A percentile compares a stretch with the other conserved stretches of the same genome.
Evolutionary conservation across 2,113 vertebrate genomes (phyloP).

Genomic region (Zootoca vivipara): DNA sequence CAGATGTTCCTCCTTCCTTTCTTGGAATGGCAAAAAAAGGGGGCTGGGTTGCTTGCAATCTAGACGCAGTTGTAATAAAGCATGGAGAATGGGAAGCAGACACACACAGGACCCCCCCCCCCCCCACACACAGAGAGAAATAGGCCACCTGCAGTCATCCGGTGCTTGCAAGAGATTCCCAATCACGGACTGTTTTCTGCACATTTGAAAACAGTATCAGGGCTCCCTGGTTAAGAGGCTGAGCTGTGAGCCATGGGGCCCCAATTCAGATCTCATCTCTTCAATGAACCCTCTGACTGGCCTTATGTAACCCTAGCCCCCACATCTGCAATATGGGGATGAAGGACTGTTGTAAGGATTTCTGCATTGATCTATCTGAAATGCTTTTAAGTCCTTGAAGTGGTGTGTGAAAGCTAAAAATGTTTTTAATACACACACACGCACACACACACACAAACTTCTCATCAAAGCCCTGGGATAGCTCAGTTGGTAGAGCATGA

Average conservation of each 20-base stretch:
- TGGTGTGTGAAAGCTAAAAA: too few species aligned
- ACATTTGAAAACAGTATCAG: neutral
- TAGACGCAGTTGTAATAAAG: neutral
- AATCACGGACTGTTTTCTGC: too few species aligned
- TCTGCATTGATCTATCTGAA: neutral
- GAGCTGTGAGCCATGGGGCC: neutral
- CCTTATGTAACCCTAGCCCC: neutral
- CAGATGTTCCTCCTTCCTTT: conserved; percentile 71
- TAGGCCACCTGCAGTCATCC: neutral
- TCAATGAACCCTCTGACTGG: neutral
- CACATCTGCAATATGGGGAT: neutral
- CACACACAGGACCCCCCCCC: too few species aligned
- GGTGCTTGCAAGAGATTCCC: fast-evolving
- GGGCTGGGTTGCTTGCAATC: conserved; percentile 35
- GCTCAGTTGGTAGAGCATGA: too few species aligned
- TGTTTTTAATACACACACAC: too few species aligned
- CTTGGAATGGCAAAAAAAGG: conserved; percentile 25
- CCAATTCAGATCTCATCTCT: neutral
- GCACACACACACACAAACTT: too few species aligned
- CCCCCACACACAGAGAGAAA: neutral
- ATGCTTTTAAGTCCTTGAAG: neutral
- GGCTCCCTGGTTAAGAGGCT: neutral
- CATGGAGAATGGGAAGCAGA: neutral
- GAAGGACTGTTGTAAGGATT: neutral
- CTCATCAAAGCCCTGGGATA: too few species aligned